These are phyloP conservation scores for Neosilurus hyrtlii DNA, from an alignment of 2,797 vertebrate genomes.

Conservation along the genomic window DNA sequence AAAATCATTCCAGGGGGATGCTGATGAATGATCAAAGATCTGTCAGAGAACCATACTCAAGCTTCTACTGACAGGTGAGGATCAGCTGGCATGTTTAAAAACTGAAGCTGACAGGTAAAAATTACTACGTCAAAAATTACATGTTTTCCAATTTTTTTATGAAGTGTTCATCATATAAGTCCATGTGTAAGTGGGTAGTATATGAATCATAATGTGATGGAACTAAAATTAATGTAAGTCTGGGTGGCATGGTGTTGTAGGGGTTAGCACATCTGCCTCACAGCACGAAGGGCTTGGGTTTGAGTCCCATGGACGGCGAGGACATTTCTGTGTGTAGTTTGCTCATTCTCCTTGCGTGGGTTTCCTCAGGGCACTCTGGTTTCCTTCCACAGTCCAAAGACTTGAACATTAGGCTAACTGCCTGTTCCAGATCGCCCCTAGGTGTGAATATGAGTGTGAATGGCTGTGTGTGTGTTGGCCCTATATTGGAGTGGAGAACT, in stretches of 20 bases:
- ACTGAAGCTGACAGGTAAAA: not conserved
- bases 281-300: not conserved
- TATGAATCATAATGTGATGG: not conserved
- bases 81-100: not conserved
- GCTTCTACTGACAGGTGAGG: not conserved
- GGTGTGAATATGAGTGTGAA: too few relatives aligned
- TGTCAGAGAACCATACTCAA: not conserved
- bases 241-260: not conserved
- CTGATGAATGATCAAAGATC: not conserved
- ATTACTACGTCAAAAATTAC: not conserved
- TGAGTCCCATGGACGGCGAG: too few relatives aligned
- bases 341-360: too few relatives aligned
- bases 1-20: not conserved
- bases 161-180: not conserved
- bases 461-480: too few relatives aligned
- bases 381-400: too few relatives aligned
- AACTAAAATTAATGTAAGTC: not conserved
- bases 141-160: not conserved
- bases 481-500: too few relatives aligned
- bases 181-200: not conserved
- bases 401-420: too few relatives aligned
- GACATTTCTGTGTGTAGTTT: too few relatives aligned
- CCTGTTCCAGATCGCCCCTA: too few relatives aligned
- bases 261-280: not conserved
- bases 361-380: too few relatives aligned